Conservation (phyloP, 2,113 vertebrate genomes). For the Urocitellus parryii region DNA sequence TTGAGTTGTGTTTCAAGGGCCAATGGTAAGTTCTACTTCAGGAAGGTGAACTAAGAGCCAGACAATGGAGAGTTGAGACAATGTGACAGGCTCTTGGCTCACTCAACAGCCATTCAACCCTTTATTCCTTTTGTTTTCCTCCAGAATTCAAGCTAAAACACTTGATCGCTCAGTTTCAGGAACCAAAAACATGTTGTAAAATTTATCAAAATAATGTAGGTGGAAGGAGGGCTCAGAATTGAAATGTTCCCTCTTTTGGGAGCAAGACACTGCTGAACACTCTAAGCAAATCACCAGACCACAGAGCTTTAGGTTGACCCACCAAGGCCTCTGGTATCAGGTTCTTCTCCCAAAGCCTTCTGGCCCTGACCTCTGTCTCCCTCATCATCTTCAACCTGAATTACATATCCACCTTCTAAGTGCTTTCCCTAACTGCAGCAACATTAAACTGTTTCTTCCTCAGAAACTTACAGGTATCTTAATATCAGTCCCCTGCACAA, state of each 20-base stretch:
- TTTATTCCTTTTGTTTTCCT: slow-evolving; percentile 24
- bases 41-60: background rate
- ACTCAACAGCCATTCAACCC: background rate
- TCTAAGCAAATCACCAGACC: background rate
- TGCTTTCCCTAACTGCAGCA: background rate
- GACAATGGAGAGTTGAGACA: background rate
- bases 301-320: background rate
- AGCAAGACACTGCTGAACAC: background rate
- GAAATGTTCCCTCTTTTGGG: background rate
- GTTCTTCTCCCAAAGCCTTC: background rate
- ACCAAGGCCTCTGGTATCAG: background rate
- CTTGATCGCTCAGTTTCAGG: background rate
- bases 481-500: background rate
- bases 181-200: background rate
- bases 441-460: background rate
- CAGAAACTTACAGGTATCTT: background rate
- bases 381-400: background rate
- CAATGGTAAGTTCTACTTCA: slow-evolving; percentile 40
- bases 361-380: background rate
- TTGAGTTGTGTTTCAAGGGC: background rate
- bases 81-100: background rate
- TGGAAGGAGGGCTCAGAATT: background rate
- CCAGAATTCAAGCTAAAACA: slow-evolving; percentile 33
- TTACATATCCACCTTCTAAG: background rate
- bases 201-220: background rate